Conservation (phyloP, 2,888 invertebrate genomes). For the Limenitis camilla region DNA sequence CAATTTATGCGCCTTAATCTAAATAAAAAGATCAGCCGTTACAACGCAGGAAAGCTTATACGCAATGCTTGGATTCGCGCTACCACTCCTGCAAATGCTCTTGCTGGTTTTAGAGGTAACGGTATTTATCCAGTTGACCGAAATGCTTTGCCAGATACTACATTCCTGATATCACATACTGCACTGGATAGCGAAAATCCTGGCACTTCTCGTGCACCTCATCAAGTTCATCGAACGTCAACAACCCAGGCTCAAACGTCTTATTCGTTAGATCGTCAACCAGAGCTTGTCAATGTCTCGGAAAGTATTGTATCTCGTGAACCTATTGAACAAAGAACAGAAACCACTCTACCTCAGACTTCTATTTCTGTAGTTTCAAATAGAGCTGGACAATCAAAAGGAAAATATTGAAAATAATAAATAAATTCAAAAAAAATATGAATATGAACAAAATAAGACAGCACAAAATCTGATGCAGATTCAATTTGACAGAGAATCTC, state of each 20-base stretch:
- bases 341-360: neutral
- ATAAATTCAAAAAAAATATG: no score
- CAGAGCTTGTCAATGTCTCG: conserved; percentile 14
- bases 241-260: no score
- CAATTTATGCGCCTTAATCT: conserved; percentile 21
- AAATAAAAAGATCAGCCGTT: conserved; percentile 25
- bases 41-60: conserved; percentile 18
- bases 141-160: conserved; percentile 3
- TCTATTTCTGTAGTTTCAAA: neutral
- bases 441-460: neutral
- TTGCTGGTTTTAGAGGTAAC: no score
- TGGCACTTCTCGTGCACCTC: no score
- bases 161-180: conserved; percentile 7
- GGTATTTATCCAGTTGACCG: no score
- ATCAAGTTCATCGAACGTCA: no score
- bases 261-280: conserved; percentile 17
- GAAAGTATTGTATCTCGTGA: conserved; percentile 1
- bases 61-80: no score
- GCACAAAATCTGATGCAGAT: neutral
- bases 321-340: conserved; percentile 3
- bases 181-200: conserved; percentile 12
- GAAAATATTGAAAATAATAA: no score
- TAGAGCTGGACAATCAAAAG: neutral
- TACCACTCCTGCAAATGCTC: no score
- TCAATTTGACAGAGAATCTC: neutral